Evolutionary conservation across 2,888 invertebrate genomes (phyloP).

Genomic region (Limnephilus rhombicus): DNA sequence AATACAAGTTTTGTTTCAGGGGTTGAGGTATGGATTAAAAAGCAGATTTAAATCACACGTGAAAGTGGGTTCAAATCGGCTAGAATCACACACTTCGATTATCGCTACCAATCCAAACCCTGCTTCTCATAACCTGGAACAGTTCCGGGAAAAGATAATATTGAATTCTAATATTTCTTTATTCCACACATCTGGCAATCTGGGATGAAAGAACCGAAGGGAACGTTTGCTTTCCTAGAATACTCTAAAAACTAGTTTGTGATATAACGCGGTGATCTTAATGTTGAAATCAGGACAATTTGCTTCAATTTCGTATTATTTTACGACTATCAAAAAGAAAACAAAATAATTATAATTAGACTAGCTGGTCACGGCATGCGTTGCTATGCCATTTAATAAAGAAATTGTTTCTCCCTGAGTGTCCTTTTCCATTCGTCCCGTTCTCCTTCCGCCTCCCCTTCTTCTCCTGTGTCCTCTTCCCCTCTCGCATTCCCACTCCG

Average conservation of each 20-base stretch:
- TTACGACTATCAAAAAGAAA: too few species aligned
- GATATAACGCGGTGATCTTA: too few species aligned
- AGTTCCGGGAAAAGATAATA: conserved; percentile 17
- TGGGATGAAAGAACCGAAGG: background rate
- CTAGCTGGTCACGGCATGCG: too few species aligned
- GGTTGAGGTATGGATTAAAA: background rate
- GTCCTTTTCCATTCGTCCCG: too few species aligned
- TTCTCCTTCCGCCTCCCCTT: too few species aligned
- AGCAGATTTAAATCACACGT: background rate
- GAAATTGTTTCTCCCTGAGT: too few species aligned
- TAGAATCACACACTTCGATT: background rate
- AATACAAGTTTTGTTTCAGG: background rate
- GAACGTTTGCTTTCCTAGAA: background rate
- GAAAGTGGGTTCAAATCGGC: conserved; percentile 11
- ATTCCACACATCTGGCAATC: conserved; percentile 15
- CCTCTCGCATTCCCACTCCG: too few species aligned
- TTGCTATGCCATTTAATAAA: too few species aligned
- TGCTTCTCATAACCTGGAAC: background rate
- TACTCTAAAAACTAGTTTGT: background rate
- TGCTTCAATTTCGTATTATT: too few species aligned
- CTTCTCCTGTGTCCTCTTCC: too few species aligned
- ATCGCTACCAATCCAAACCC: background rate
- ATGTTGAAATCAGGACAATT: background rate
- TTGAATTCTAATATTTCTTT: conserved; percentile 11
- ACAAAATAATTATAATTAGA: too few species aligned